Percentiles rank a stretch among this genome's conserved stretches.
These are phyloP conservation scores for Drosophila lacteicornis DNA, from an alignment of 1,140 invertebrate genomes.

Conservation along the genomic window DNA sequence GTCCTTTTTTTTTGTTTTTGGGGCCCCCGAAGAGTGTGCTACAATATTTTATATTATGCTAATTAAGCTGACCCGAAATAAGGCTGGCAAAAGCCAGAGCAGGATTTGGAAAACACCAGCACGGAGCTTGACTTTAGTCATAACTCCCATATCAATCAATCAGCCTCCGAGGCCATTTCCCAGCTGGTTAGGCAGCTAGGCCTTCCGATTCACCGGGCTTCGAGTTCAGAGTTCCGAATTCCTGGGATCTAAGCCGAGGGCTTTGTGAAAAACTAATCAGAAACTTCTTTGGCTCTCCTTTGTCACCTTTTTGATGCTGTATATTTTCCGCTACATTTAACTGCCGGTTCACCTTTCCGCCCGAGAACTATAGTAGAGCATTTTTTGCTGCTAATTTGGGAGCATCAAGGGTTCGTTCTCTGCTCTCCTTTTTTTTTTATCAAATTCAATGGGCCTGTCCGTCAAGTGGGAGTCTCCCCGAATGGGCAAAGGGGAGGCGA, in stretches of 20 bases:
- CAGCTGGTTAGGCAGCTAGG: constrained; percentile 47
- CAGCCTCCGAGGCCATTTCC: constrained; percentile 23
- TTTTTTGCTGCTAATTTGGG: constrained; percentile 67
- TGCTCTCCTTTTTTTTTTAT: constrained; percentile 33
- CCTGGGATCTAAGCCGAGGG: not conserved
- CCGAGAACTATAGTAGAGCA: constrained; percentile 26
- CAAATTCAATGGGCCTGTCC: constrained; percentile 73
- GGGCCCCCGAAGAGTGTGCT: constrained; percentile 30
- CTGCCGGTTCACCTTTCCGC: constrained; percentile 64
- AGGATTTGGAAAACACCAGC: not conserved
- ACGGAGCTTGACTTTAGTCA: not conserved
- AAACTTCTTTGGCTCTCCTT: constrained; percentile 56
- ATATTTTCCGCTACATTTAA: constrained; percentile 73
- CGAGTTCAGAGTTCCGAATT: constrained; percentile 5
- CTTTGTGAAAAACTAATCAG: constrained; percentile 64
- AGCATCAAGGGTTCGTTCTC: constrained; percentile 40
- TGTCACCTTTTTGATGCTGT: constrained; percentile 59
- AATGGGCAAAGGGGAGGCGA: constrained; percentile 8
- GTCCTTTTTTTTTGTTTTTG: constrained; percentile 30
- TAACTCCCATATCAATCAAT: constrained; percentile 38
- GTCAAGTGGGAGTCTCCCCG: constrained; percentile 21
- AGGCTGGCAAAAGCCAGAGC: constrained; percentile 4
- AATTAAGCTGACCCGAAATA: constrained; percentile 34
- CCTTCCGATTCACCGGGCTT: constrained; percentile 58
- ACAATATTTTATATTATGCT: constrained; percentile 51